Conservation (phyloP, 2,113 vertebrate genomes). For the Centropristis striata region DNA sequence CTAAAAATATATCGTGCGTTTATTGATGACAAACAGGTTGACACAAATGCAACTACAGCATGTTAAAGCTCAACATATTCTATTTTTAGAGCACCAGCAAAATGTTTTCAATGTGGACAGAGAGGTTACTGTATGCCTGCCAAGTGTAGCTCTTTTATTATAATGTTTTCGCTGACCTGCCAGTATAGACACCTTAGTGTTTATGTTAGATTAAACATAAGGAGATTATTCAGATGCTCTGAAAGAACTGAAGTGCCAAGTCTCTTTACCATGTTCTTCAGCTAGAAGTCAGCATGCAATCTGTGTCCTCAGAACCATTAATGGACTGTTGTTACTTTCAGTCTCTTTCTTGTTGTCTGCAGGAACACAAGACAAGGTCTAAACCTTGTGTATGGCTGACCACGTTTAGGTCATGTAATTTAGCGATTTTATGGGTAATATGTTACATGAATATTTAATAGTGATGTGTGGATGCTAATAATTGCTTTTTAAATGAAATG, state of each 20-base stretch:
- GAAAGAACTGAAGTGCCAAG: too few relatives aligned
- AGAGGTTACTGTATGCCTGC: neutral
- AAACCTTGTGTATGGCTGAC: too few relatives aligned
- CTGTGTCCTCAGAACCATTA: neutral
- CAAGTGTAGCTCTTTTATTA: neutral
- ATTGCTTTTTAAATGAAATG: too few relatives aligned
- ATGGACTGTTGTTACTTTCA: neutral
- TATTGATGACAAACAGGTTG: neutral
- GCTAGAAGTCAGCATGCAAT: neutral
- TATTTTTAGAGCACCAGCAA: conserved; percentile 1
- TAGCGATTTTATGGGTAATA: too few relatives aligned
- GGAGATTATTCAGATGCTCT: neutral
- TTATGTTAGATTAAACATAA: neutral
- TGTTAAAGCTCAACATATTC: neutral
- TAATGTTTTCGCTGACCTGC: neutral
- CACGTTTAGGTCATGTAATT: too few relatives aligned
- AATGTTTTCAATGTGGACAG: neutral
- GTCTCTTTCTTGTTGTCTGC: too few relatives aligned
- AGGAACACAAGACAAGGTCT: too few relatives aligned
- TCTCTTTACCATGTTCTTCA: too few relatives aligned
- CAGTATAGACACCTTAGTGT: neutral
- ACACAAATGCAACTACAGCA: neutral
- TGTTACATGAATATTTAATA: too few relatives aligned
- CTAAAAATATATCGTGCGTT: neutral
- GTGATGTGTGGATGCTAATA: too few relatives aligned